phyloP scores from a whole-genome alignment of 2,888 invertebrate genomes.

The Drosophila paracracens region DNA sequence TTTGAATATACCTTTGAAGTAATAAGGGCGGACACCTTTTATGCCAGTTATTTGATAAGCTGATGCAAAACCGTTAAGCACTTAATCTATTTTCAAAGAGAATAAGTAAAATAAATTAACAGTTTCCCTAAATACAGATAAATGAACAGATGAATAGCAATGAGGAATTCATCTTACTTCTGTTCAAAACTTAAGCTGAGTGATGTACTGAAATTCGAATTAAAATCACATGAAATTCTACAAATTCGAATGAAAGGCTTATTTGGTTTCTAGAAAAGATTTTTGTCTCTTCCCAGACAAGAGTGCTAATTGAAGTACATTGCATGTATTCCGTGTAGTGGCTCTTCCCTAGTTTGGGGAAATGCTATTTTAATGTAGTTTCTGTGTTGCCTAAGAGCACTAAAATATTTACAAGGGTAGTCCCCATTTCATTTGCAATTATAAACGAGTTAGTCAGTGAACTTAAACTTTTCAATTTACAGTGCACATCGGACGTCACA shows the following conservation, averaged over 20 bases:
- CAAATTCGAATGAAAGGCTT: neutral
- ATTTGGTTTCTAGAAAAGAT: neutral
- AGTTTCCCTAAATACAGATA: neutral
- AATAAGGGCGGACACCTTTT: slow-evolving; percentile 1
- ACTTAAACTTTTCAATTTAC: slow-evolving; percentile 6
- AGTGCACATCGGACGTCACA: neutral
- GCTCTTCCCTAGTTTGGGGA: too few relatives aligned
- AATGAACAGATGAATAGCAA: neutral
- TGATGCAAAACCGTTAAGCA: too few relatives aligned
- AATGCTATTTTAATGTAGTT: neutral
- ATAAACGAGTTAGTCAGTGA: neutral
- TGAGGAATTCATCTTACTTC: neutral
- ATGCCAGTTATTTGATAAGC: neutral
- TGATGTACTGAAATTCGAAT: neutral
- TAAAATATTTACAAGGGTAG: neutral
- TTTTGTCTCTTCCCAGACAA: neutral
- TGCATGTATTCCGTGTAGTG: neutral
- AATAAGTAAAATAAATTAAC: neutral
- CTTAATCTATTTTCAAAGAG: neutral
- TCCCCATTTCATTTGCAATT: neutral
- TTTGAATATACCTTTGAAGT: slow-evolving; percentile 12
- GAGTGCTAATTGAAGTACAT: neutral
- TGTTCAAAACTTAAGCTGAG: neutral
- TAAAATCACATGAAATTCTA: neutral
- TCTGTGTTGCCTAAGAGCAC: neutral